A percentile compares a stretch with the other conserved stretches of the same genome.
phyloP scores from a whole-genome alignment of 2,888 invertebrate species.

The Sminthurides aquaticus region DNA sequence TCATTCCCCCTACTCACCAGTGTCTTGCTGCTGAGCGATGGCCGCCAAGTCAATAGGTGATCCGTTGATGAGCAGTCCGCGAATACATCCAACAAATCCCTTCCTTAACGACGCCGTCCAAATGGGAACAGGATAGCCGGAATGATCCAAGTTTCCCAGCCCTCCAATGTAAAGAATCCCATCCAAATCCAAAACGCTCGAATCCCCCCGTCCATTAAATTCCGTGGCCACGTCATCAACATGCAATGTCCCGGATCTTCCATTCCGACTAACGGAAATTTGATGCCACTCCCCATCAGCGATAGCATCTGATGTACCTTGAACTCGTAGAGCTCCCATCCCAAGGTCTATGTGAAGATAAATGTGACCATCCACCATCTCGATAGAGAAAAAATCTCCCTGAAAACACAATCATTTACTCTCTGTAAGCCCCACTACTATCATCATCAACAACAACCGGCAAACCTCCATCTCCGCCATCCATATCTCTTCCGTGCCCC shows the following conservation, averaged over 20 bases:
- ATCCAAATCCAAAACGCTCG: constrained; percentile 77
- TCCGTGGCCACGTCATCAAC: constrained; percentile 83
- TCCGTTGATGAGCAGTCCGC: constrained; percentile 80
- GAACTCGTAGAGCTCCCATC: constrained; percentile 77
- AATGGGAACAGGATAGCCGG: constrained; percentile 55
- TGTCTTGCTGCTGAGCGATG: constrained; percentile 78
- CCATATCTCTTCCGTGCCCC: neutral
- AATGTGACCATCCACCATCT: constrained; percentile 86
- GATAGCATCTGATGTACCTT: constrained; percentile 65
- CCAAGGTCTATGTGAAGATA: constrained; percentile 87
- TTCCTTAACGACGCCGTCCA: constrained; percentile 85
- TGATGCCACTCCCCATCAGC: constrained; percentile 93
- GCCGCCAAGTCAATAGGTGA: constrained; percentile 81
- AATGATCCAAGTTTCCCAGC: constrained; percentile 50
- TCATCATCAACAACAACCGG: neutral
- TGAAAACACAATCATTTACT: constrained; percentile 46
- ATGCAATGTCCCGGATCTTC: constrained; percentile 76
- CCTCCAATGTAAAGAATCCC: constrained; percentile 85
- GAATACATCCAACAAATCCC: constrained; percentile 89
- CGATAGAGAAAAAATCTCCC: constrained; percentile 88
- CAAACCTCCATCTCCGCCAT: neutral
- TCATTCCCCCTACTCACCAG: constrained; percentile 8
- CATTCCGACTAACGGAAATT: constrained; percentile 71
- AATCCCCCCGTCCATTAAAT: constrained; percentile 75
- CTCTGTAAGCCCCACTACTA: neutral